Evolutionary conservation across 2,888 invertebrate species (phyloP).

Genomic region (Limenitis camilla): DNA sequence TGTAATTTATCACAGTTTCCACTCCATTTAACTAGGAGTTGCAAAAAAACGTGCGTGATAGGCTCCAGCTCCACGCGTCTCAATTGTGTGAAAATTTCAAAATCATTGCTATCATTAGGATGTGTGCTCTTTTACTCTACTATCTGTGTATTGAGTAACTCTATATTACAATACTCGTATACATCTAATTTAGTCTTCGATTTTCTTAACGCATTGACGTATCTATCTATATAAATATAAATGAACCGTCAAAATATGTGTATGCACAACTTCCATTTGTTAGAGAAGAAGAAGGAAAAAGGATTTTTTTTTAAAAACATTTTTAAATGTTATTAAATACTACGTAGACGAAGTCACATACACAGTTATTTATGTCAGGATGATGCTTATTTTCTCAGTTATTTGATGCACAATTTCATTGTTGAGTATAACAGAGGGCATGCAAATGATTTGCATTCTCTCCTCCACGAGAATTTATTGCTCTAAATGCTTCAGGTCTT

Average conservation of each 20-base stretch:
- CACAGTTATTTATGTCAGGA: not conserved
- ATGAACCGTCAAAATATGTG: no score
- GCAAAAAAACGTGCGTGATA: slow-evolving; percentile 66
- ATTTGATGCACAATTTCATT: not conserved
- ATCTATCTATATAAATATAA: no score
- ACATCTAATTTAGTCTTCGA: no score
- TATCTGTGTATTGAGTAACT: no score
- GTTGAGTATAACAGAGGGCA: not conserved
- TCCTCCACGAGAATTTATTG: not conserved
- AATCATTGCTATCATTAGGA: slow-evolving; percentile 37
- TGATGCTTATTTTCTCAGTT: not conserved
- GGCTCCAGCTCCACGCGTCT: slow-evolving; percentile 50
- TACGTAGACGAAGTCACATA: no score
- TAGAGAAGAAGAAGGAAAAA: no score
- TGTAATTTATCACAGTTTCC: slow-evolving; percentile 70
- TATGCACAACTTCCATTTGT: no score
- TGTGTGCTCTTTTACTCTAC: not conserved
- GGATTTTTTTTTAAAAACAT: no score
- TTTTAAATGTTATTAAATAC: no score
- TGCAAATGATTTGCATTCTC: slow-evolving; percentile 4
- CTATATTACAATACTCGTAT: no score
- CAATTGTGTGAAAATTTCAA: slow-evolving; percentile 55
- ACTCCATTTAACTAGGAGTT: slow-evolving; percentile 64
- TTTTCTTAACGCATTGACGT: no score
- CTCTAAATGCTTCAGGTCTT: not conserved